A percentile compares a stretch with the other conserved stretches of the same genome.
Conservation (phyloP, 2,888 invertebrate species). For the Biston stratarius region DNA sequence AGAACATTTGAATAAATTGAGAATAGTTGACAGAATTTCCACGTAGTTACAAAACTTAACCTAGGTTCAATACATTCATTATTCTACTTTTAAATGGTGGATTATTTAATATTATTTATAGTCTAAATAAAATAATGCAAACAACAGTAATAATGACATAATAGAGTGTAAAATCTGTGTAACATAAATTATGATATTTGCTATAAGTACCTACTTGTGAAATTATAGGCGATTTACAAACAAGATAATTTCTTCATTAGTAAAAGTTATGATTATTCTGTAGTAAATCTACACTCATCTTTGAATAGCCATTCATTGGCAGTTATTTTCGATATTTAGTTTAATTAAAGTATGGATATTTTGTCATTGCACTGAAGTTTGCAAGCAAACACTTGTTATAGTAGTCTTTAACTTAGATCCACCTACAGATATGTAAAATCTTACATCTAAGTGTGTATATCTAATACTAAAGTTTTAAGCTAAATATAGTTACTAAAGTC, state of each 20-base stretch:
- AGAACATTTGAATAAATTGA: background rate
- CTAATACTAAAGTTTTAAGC: background rate
- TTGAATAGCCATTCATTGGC: no score
- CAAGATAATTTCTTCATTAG: no score
- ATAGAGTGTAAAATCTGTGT: no score
- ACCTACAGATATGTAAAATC: slow-evolving; percentile 53
- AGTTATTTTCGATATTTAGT: background rate
- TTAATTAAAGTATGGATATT: background rate
- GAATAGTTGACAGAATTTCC: slow-evolving; percentile 3
- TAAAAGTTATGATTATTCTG: no score
- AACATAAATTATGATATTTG: no score
- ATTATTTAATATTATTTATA: background rate
- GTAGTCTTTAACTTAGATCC: slow-evolving; percentile 1
- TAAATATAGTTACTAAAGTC: slow-evolving; percentile 13
- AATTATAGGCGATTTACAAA: no score
- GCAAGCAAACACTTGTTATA: background rate
- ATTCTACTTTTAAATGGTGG: slow-evolving; percentile 7
- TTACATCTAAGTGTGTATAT: slow-evolving; percentile 31
- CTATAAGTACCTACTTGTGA: no score
- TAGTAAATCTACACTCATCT: no score
- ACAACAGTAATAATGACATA: background rate
- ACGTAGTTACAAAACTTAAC: background rate
- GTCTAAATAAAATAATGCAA: background rate
- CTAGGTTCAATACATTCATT: slow-evolving; percentile 28
- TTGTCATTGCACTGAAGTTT: background rate